Conservation (phyloP, 1,140 invertebrate species). For the Palaemon carinicauda region DNA sequence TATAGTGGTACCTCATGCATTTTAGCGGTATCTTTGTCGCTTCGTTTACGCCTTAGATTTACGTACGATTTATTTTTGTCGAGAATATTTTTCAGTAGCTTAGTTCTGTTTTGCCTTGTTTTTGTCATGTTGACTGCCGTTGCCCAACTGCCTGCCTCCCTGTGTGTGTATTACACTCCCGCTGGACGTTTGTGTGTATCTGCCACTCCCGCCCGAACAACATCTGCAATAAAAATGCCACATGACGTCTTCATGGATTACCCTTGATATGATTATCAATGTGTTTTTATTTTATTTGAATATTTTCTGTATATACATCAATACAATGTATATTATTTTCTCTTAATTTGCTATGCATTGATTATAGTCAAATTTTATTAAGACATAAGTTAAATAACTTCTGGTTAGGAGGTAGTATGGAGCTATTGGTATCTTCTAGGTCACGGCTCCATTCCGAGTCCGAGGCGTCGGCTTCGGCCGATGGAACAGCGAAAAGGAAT, state of each 20-base stretch:
- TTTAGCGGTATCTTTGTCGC: no score
- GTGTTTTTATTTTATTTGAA: not conserved
- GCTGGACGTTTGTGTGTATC: not conserved
- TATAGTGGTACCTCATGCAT: no score
- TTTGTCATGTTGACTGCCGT: constrained; percentile 46
- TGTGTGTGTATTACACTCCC: constrained; percentile 23
- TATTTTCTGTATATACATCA: no score
- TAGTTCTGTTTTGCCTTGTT: constrained; percentile 38
- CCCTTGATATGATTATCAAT: not conserved
- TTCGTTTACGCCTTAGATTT: no score
- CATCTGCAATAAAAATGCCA: constrained; percentile 14
- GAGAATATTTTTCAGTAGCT: constrained; percentile 26
- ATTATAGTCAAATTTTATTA: constrained; percentile 47
- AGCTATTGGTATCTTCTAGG: constrained; percentile 44
- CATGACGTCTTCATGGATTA: constrained; percentile 4
- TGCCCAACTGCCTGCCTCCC: constrained; percentile 37
- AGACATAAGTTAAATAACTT: constrained; percentile 51
- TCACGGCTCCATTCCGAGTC: constrained; percentile 54
- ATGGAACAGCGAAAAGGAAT: not conserved
- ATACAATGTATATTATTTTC: not conserved
- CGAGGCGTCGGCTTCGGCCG: constrained; percentile 10
- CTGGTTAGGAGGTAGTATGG: constrained; percentile 60
- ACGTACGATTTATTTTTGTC: no score
- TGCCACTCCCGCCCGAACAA: constrained; percentile 11
- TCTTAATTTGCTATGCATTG: constrained; percentile 2